Evolutionary conservation across 2,888 invertebrate genomes (phyloP).

Genomic region (Cyrtodaria siliqua): DNA sequence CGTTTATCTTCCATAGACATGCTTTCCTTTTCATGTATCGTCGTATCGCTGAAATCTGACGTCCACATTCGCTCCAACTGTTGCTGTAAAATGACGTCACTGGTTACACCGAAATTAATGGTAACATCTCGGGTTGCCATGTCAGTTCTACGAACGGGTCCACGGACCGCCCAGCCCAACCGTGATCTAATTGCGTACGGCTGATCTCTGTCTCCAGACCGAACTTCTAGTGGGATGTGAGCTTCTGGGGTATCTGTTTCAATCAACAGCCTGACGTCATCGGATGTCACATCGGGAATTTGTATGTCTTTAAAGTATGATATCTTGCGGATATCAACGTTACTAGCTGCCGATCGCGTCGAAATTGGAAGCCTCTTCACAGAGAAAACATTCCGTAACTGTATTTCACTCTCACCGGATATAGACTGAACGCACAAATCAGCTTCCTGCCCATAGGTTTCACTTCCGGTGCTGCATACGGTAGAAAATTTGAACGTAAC

Average conservation of each 20-base stretch:
- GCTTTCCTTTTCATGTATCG: neutral
- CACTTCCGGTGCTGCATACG: no score
- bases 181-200: slow-evolving; percentile 19
- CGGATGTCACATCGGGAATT: neutral
- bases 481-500: no score
- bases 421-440: no score
- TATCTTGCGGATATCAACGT: slow-evolving; percentile 2
- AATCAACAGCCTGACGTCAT: slow-evolving; percentile 15
- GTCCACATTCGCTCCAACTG: slow-evolving; percentile 24
- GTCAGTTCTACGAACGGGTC: slow-evolving; percentile 5
- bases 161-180: slow-evolving; percentile 20
- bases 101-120: slow-evolving; percentile 4
- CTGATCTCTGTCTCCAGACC: slow-evolving; percentile 6
- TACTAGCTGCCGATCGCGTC: slow-evolving; percentile 7
- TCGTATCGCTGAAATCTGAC: slow-evolving; percentile 13
- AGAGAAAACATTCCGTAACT: no score
- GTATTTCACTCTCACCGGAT: no score
- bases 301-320: slow-evolving; percentile 2
- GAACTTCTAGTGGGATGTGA: slow-evolving; percentile 20
- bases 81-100: slow-evolving; percentile 3
- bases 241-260: slow-evolving; percentile 13
- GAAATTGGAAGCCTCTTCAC: slow-evolving; percentile 25
- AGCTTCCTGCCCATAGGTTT: no score
- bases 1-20: slow-evolving; percentile 24
- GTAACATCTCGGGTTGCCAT: neutral